Conservation (phyloP, 2,888 invertebrate species). For the Seladonia tumulorum region DNA sequence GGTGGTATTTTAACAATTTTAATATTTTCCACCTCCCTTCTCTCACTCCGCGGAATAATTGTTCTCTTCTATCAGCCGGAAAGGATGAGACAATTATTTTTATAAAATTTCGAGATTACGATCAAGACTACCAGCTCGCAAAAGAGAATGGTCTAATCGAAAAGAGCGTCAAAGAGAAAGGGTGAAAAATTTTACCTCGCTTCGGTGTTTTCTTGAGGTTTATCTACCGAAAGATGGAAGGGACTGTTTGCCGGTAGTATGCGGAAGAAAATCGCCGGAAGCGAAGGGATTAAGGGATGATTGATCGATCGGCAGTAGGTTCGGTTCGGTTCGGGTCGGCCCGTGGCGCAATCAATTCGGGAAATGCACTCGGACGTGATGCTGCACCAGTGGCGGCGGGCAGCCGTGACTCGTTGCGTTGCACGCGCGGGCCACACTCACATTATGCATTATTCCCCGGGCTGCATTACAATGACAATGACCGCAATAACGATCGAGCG, state of each 20-base stretch:
- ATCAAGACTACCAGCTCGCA: too few relatives aligned
- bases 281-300: constrained; percentile 15
- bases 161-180: neutral
- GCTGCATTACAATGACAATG: constrained; percentile 82
- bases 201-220: neutral
- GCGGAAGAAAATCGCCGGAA: neutral
- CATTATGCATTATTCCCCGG: constrained; percentile 72
- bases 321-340: neutral
- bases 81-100: too few relatives aligned
- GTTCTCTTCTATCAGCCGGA: too few relatives aligned
- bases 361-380: constrained; percentile 51
- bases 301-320: constrained; percentile 40
- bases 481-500: constrained; percentile 79
- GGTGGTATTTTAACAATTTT: too few relatives aligned
- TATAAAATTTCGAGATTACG: too few relatives aligned
- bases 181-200: neutral
- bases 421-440: constrained; percentile 68
- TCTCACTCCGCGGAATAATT: too few relatives aligned
- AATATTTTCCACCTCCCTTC: too few relatives aligned
- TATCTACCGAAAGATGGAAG: neutral
- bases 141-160: neutral
- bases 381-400: constrained; percentile 48
- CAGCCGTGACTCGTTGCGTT: constrained; percentile 53
- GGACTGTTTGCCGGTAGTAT: neutral
- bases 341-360: constrained; percentile 52